Conservation (phyloP, 1,140 invertebrate species). For the Megathymus violae region DNA sequence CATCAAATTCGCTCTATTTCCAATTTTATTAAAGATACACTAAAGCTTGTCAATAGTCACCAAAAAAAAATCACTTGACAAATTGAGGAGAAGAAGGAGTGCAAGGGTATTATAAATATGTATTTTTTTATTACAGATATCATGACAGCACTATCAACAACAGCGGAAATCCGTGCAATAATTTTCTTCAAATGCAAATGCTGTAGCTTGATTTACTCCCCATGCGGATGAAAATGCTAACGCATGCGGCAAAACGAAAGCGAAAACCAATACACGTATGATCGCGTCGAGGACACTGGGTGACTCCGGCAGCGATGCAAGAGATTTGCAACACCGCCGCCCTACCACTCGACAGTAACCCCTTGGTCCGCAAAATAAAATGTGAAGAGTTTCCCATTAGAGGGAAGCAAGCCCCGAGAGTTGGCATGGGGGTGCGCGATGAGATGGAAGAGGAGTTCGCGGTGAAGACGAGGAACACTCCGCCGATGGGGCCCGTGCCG, state of each 20-base stretch:
- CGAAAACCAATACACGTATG: slow-evolving; percentile 62
- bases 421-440: slow-evolving; percentile 79
- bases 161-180: slow-evolving; percentile 29
- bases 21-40: no score
- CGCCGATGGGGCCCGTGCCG: slow-evolving; percentile 69
- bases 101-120: no score
- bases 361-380: slow-evolving; percentile 82
- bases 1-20: no score
- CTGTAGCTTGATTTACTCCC: slow-evolving; percentile 15
- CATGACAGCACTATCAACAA: slow-evolving; percentile 38
- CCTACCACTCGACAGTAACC: slow-evolving; percentile 80
- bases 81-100: no score
- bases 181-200: slow-evolving; percentile 31
- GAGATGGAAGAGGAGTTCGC: slow-evolving; percentile 83
- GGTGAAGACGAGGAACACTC: slow-evolving; percentile 78
- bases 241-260: slow-evolving; percentile 63
- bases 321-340: slow-evolving; percentile 83
- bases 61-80: no score
- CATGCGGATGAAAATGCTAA: slow-evolving; percentile 64
- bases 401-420: slow-evolving; percentile 71
- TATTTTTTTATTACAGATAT: slow-evolving; percentile 59
- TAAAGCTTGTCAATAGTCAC: no score
- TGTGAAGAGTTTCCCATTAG: slow-evolving; percentile 82
- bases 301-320: slow-evolving; percentile 79
- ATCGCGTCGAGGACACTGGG: slow-evolving; percentile 52